Base-by-base conservation (phyloP, 1,140 invertebrate species). In the Ylistrum balloti region DNA sequence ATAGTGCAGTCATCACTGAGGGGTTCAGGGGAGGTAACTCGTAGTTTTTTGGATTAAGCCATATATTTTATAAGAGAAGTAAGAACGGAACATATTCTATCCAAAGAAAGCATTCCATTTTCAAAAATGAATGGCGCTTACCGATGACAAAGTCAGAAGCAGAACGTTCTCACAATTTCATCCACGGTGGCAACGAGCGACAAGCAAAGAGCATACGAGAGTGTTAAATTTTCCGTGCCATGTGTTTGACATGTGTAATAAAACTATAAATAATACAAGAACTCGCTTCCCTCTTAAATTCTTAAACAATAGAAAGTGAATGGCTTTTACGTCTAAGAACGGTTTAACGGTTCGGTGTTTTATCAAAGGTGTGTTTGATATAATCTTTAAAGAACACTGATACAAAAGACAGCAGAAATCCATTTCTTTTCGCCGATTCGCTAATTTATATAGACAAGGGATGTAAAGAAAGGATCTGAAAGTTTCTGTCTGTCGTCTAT, bases 351-450 rank as follows among this genome's bases (percentile, higher is more conserved):
- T 74, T 74, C 0, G 22, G n/a, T 74, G 56, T n/a, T 74, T 74
- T 74, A 74, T 74, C 28, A n/a, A n/a, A 13, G 56, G 56, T 11
- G 56, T 22, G 45, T 74, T 74, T 74, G 56, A 74, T 74, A 74
- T 28, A 74, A 74, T 28, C 56, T 74, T 74, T 28, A 74, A 74
- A 74, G 56, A 74, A 74, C 28, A 28, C 2, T 28, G 28, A 74
- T n/a, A 74, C 56, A 74, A 74, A 28, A 74, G 56, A 74, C 56
- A 74, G n/a, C n/a, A 28, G 56, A 74, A 74, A 74, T 9, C 56
- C 56, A 74, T 74, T 74, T 74, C n/a, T 74, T 74, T 74, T 74
- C 56, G n/a, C 17, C 3, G 22, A n/a, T n/a, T 74, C 56, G 56
- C n/a, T 74, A 74, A 74, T 74, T 3, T 17, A 74, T n/a, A 17